Base-by-base conservation (phyloP, 2,113 vertebrate genomes). In the Atractosteus spatula region DNA sequence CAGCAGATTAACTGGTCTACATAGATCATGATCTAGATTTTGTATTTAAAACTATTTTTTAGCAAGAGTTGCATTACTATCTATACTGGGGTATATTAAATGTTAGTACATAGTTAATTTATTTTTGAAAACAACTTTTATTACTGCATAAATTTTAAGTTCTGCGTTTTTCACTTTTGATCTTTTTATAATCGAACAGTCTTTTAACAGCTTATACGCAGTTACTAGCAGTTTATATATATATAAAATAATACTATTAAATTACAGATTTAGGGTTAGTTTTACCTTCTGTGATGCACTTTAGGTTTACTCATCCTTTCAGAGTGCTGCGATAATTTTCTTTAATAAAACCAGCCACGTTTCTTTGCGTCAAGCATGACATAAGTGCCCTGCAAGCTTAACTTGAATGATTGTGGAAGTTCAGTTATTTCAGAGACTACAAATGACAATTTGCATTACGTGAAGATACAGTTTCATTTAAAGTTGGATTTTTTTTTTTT, bases 231-330 rank as follows among this genome's bases (percentile, higher is more conserved):
- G 90, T 91, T 96, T 97, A 88, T 91, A 93, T 88, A 94, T 29
- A 29, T 29, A 91, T 93, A 93, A 91, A 93, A 95, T 90, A 93
- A 95, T 90, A 95, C 93, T 94, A 85, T 88, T 93, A 94, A 96
- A 94, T 94, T 94, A 95, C 92, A 96, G 92, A 96, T 97, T 96
- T 96, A 93, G 91, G 94, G 86, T 92, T 89, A 88, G 83, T 89
- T 88, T 98, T 98, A 98, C 97, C 96, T 99, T 96, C 94, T 95
- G 95, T 94, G 94, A 90, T 94, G 94, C 93, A 94, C 94, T 94
- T 95, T 97, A 95, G 95, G 94, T 96, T 95, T 96, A 96, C 95
- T 92, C 95, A 96, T 96, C 95, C 96, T 96, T 94, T 96, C 87
- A 11, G 90, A 89, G 92, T 95, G 91, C 93, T 94, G 95, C 93